Conservation (phyloP, 2,888 invertebrate genomes). For the Athrips mouffetella region DNA sequence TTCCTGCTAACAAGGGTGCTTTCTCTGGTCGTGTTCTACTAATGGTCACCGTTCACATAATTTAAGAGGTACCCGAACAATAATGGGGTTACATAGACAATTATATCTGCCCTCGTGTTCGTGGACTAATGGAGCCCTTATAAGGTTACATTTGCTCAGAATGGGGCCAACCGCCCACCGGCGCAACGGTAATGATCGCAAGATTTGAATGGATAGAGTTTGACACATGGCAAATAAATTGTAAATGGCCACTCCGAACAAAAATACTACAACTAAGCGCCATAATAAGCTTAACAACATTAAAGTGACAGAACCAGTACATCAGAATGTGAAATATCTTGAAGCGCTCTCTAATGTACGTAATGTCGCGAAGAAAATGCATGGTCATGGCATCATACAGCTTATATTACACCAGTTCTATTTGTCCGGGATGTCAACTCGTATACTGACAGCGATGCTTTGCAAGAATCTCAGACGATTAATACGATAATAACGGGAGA, state of each 20-base stretch:
- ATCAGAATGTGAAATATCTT: slow-evolving; percentile 12
- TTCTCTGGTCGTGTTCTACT: slow-evolving; percentile 14
- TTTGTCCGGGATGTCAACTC: slow-evolving; percentile 15
- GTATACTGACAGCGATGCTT: slow-evolving; percentile 8
- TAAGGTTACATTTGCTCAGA: slow-evolving; percentile 47
- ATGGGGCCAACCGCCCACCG: slow-evolving; percentile 54
- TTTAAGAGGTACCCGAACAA: slow-evolving; percentile 25
- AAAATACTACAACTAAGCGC: slow-evolving; percentile 17
- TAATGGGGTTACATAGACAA: slow-evolving; percentile 42
- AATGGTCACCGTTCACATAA: slow-evolving; percentile 19
- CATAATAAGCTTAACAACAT: neutral
- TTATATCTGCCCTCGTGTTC: slow-evolving; percentile 41
- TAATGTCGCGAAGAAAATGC: slow-evolving; percentile 29
- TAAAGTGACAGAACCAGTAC: slow-evolving; percentile 12
- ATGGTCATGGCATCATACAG: slow-evolving; percentile 15
- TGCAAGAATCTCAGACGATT: slow-evolving; percentile 3
- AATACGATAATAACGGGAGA: slow-evolving; percentile 12
- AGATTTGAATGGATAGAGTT: slow-evolving; percentile 41
- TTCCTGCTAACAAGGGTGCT: slow-evolving; percentile 11
- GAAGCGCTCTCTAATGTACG: slow-evolving; percentile 7
- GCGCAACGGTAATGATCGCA: slow-evolving; percentile 50
- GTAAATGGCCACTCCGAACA: slow-evolving; percentile 25
- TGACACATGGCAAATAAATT: slow-evolving; percentile 41
- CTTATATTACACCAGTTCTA: slow-evolving; percentile 16
- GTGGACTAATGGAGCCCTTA: slow-evolving; percentile 54